Conservation (phyloP, 2,888 invertebrate species). For the Drosophila incognita region DNA sequence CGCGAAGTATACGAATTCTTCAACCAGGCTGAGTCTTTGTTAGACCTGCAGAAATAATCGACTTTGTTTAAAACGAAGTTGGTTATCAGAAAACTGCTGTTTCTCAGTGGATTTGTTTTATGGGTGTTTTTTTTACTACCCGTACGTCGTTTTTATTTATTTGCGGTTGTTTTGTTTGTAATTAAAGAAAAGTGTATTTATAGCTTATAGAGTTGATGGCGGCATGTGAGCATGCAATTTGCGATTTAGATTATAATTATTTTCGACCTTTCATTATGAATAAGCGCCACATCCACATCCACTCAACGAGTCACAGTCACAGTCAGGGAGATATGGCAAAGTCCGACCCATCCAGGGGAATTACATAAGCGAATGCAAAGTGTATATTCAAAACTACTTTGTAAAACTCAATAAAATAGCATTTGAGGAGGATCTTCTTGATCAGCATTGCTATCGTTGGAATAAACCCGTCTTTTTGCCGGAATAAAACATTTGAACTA, state of each 20-base stretch:
- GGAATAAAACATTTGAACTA: not conserved
- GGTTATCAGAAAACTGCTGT: slow-evolving; percentile 21
- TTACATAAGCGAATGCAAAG: slow-evolving; percentile 27
- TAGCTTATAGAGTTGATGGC: slow-evolving; percentile 39
- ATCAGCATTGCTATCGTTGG: not conserved
- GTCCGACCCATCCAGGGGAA: slow-evolving; percentile 13
- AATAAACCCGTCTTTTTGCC: not conserved
- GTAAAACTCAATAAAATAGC: not conserved
- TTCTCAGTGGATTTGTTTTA: not conserved
- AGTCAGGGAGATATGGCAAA: slow-evolving; percentile 22
- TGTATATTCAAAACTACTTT: not conserved
- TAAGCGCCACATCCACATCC: slow-evolving; percentile 33
- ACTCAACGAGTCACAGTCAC: slow-evolving; percentile 1
- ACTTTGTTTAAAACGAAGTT: not conserved
- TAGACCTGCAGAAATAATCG: not conserved
- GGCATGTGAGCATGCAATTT: slow-evolving; percentile 54
- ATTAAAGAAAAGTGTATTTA: slow-evolving; percentile 25
- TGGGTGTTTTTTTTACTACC: slow-evolving; percentile 17
- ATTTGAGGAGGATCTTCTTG: not conserved
- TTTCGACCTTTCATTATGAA: slow-evolving; percentile 26
- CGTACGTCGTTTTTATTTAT: slow-evolving; percentile 17
- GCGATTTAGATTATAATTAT: slow-evolving; percentile 55
- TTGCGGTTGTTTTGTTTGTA: slow-evolving; percentile 19
- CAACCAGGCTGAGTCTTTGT: not conserved
- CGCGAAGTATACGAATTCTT: not conserved